A percentile compares a stretch with the other conserved stretches of the same genome.
These are phyloP conservation scores for Tachina fera DNA, from an alignment of 2,888 invertebrate species.

Conservation along the genomic window DNA sequence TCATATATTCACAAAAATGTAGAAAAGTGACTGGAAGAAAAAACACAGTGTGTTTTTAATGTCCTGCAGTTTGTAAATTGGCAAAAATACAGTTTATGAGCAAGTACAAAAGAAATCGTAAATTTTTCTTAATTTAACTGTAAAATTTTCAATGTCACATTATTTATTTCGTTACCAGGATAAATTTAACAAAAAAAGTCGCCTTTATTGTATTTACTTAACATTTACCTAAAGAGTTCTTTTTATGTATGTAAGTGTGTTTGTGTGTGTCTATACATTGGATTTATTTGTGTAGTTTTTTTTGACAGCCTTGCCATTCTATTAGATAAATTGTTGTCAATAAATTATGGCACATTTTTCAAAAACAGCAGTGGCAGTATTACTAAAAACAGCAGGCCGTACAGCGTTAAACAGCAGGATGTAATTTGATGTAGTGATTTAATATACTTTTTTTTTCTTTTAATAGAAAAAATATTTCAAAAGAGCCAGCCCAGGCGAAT, in stretches of 20 bases:
- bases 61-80: constrained; percentile 52
- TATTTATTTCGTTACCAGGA: constrained; percentile 72
- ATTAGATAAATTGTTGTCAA: constrained; percentile 80
- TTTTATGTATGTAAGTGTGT: background rate
- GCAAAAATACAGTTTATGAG: constrained; percentile 11
- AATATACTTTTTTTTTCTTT: background rate
- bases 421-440: constrained; percentile 45
- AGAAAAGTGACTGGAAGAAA: background rate
- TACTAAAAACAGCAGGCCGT: constrained; percentile 71
- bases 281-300: constrained; percentile 54
- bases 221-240: constrained; percentile 35
- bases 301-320: constrained; percentile 54
- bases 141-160: constrained; percentile 80
- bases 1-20: constrained; percentile 56
- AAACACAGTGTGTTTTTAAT: constrained; percentile 32
- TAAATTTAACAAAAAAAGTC: constrained; percentile 55
- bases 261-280: background rate
- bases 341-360: constrained; percentile 77
- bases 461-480: constrained; percentile 16
- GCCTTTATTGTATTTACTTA: constrained; percentile 42
- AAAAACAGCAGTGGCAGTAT: constrained; percentile 71
- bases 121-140: constrained; percentile 70
- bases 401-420: constrained; percentile 52
- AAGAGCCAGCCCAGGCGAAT: background rate
- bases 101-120: constrained; percentile 24